Evolutionary conservation across 1,140 invertebrate genomes (phyloP).

Genomic region (Pissodes strobi): DNA sequence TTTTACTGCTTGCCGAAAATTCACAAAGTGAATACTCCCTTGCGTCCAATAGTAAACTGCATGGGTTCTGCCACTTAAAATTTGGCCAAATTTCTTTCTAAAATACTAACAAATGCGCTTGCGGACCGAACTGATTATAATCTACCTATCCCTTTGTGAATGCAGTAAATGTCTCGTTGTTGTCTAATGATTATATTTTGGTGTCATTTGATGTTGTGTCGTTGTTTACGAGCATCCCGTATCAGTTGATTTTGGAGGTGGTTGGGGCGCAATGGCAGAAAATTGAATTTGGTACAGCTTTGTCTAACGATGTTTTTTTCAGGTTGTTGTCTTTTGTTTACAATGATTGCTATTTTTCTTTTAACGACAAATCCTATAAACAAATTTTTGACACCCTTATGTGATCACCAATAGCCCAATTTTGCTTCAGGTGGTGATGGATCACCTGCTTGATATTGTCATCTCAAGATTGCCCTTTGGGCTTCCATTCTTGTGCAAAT

Average conservation of each 20-base stretch:
- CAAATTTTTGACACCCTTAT: constrained; percentile 9
- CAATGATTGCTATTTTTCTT: no score
- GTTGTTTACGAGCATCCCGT: background rate
- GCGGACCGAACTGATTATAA: background rate
- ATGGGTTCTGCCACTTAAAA: no score
- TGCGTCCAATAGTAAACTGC: constrained; percentile 10
- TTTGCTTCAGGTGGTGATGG: background rate
- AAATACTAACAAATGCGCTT: constrained; percentile 1
- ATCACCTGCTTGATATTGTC: background rate
- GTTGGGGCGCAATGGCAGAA: no score
- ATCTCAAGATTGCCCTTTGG: background rate
- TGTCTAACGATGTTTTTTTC: no score
- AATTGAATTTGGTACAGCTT: no score
- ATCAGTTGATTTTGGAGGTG: background rate
- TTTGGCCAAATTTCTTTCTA: no score
- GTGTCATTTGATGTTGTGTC: constrained; percentile 7
- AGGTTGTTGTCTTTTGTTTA: no score
- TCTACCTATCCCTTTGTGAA: constrained; percentile 2
- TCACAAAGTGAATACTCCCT: constrained; percentile 5
- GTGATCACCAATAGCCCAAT: background rate
- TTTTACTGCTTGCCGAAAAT: constrained; percentile 7
- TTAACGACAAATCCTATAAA: constrained; percentile 8
- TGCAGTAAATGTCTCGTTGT: background rate
- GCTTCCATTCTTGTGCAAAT: background rate
- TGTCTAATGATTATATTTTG: constrained; percentile 1